Conservation (phyloP, 2,113 vertebrate species). For the Oncorhynchus nerka region DNA sequence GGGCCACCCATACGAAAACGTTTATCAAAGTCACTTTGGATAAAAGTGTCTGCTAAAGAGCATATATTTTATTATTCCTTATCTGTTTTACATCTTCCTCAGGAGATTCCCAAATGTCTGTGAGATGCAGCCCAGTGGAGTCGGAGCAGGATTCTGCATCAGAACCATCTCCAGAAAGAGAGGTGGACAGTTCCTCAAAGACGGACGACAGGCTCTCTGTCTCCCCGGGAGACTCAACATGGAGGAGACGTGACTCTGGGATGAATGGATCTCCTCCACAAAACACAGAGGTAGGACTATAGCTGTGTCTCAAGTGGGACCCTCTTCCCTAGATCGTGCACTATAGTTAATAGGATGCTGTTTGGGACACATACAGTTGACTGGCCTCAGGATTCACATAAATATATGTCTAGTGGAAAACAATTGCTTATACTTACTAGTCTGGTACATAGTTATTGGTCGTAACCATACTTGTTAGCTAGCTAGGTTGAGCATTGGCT, state of each 20-base stretch:
- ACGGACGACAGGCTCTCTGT: constrained; percentile 25
- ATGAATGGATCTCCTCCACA: background rate
- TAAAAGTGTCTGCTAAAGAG: too few relatives aligned
- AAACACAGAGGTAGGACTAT: background rate
- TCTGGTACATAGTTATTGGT: too few relatives aligned
- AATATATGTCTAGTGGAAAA: background rate
- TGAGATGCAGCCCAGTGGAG: constrained; percentile 15
- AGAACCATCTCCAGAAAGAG: background rate
- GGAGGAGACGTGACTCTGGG: background rate
- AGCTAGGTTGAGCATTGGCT: background rate
- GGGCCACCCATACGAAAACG: too few relatives aligned
- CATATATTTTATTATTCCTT: background rate
- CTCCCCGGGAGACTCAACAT: fast-evolving
- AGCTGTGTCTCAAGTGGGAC: background rate
- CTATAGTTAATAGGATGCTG: background rate
- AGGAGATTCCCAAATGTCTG: background rate
- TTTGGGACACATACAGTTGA: background rate
- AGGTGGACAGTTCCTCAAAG: constrained; percentile 13
- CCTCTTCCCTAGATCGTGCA: background rate
- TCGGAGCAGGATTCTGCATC: constrained; percentile 18
- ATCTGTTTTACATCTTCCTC: background rate
- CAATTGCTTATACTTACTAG: too few relatives aligned
- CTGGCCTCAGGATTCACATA: background rate
- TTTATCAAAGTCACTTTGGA: too few relatives aligned
- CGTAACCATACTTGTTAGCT: background rate